Percentiles rank a stretch among this genome's conserved stretches.
phyloP scores from a whole-genome alignment of 2,113 vertebrate genomes.

The Xiphophorus couchianus region DNA sequence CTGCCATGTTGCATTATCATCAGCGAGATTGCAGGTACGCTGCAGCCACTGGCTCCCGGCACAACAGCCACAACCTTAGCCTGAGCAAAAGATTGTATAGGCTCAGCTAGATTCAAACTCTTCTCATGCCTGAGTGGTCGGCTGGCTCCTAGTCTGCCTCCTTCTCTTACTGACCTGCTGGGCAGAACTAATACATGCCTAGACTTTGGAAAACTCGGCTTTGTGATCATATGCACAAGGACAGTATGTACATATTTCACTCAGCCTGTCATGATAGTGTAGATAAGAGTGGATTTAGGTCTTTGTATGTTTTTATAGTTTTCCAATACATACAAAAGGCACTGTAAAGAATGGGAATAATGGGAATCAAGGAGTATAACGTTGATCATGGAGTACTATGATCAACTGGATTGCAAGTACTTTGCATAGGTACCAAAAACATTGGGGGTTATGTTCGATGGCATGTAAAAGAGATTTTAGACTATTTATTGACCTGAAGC shows the following conservation, averaged over 20 bases:
- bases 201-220: slow-evolving; percentile 54
- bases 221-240: slow-evolving; percentile 23
- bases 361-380: too few relatives aligned
- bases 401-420: too few relatives aligned
- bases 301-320: too few relatives aligned
- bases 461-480: too few relatives aligned
- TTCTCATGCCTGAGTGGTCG: slow-evolving; percentile 62
- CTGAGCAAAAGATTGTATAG: slow-evolving; percentile 33
- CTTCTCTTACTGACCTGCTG: slow-evolving; percentile 54
- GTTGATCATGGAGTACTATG: too few relatives aligned
- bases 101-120: slow-evolving; percentile 52
- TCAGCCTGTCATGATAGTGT: not conserved
- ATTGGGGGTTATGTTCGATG: too few relatives aligned
- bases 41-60: slow-evolving; percentile 52
- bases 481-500: too few relatives aligned
- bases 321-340: too few relatives aligned
- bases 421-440: too few relatives aligned
- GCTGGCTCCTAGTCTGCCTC: slow-evolving; percentile 45
- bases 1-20: slow-evolving; percentile 87
- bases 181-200: slow-evolving; percentile 66
- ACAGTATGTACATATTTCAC: slow-evolving; percentile 5
- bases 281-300: not conserved
- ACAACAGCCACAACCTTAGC: slow-evolving; percentile 50
- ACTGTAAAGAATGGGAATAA: too few relatives aligned
- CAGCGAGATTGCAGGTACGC: slow-evolving; percentile 81